A percentile compares a stretch with the other conserved stretches of the same genome.
Conservation (phyloP, 2,888 invertebrate genomes). For the Chrysolina americana region DNA sequence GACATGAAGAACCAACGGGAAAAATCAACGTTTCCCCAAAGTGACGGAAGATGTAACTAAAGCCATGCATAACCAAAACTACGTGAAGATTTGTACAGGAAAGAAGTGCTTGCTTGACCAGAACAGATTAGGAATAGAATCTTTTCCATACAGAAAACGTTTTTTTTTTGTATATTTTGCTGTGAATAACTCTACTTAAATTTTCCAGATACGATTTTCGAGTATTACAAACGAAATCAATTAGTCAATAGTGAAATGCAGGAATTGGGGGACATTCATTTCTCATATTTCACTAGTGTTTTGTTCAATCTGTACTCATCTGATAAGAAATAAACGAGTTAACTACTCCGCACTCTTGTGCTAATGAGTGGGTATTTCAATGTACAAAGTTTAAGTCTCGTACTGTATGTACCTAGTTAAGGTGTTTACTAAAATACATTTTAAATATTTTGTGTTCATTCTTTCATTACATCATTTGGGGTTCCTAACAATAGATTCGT, state of each 20-base stretch:
- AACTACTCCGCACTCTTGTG: not conserved
- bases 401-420: constrained; percentile 2
- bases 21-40: constrained; percentile 60
- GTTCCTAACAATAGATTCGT: no score
- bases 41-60: constrained; percentile 50
- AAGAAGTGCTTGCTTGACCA: not conserved
- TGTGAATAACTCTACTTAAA: not conserved
- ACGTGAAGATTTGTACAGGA: constrained; percentile 15
- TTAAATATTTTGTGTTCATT: not conserved
- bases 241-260: not conserved
- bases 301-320: not conserved
- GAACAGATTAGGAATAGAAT: constrained; percentile 5
- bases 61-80: not conserved
- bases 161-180: constrained; percentile 8
- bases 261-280: not conserved
- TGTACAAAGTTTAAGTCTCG: constrained; percentile 16
- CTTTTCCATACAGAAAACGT: not conserved
- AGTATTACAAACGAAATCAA: not conserved
- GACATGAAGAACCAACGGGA: constrained; percentile 69
- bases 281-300: constrained; percentile 1
- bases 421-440: constrained; percentile 15
- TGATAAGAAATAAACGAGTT: not conserved
- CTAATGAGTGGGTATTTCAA: constrained; percentile 1
- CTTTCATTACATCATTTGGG: no score
- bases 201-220: not conserved